Conservation (phyloP, 2,113 vertebrate species). For the Sander lucioperca region DNA sequence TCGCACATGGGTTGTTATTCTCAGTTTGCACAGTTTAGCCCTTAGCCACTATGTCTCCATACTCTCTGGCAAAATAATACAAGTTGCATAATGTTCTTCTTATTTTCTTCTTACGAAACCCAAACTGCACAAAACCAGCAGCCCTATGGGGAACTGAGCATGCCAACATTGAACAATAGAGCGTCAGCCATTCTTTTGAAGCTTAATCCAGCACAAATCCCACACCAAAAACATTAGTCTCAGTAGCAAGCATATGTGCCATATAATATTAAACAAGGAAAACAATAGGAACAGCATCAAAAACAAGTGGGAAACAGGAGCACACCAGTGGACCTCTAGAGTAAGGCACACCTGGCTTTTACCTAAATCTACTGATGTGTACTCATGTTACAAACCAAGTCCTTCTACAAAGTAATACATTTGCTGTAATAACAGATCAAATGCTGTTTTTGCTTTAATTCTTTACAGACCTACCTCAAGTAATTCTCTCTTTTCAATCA, state of each 20-base stretch:
- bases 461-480: not conserved
- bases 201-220: constrained; percentile 81
- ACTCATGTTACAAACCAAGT: constrained; percentile 40
- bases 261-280: constrained; percentile 79
- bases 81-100: constrained; percentile 53
- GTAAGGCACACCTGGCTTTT: constrained; percentile 58
- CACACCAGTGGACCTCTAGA: constrained; percentile 48
- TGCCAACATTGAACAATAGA: constrained; percentile 75
- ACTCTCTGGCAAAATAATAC: constrained; percentile 34
- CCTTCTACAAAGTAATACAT: constrained; percentile 10
- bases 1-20: constrained; percentile 19
- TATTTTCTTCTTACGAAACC: constrained; percentile 52
- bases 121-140: constrained; percentile 66
- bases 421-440: constrained; percentile 19
- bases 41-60: constrained; percentile 10
- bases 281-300: constrained; percentile 76
- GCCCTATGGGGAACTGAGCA: constrained; percentile 53
- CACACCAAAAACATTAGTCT: constrained; percentile 75
- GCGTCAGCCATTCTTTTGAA: constrained; percentile 77
- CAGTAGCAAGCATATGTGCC: constrained; percentile 76
- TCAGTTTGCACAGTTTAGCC: constrained; percentile 24
- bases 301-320: constrained; percentile 63
- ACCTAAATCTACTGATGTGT: constrained; percentile 54
- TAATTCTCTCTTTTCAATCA: not conserved
- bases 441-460: not conserved